Evolutionary conservation across 2,797 vertebrate species (phyloP), one percentile per base, ranked within the genome.

Genomic region (Margarornis squamiger): DNA sequence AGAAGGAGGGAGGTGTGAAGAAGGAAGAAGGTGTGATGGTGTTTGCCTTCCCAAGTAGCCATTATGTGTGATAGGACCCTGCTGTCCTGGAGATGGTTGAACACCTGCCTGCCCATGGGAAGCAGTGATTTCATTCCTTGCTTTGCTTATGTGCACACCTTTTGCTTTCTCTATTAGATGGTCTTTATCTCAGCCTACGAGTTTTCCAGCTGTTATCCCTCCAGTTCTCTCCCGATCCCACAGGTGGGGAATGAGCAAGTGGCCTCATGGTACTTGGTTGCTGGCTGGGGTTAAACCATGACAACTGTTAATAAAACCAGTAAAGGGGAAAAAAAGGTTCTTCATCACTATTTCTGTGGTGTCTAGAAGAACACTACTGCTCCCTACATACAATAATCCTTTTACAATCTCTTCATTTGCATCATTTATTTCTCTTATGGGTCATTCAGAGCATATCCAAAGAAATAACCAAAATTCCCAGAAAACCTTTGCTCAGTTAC

Each of bases 221-320:
- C 14, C 51, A 23, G 0, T 59, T 34, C 24, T 72, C n/a, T 46
- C 38, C 10, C 6, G 19, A 1, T 19, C 24, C 12, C 70, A 34
- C 51, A 26, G 21, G 21, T 19, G 27, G 3, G 43, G 23, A 55
- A 16, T 21, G 39, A 70, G 15, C 0, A 0, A 62, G 3, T 29
- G 6, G 11, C 22, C 30, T 23, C 13, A 19, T 0, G 0, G 8
- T 22, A 26, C 38, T 57, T 66, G 17, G 14, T 12, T 30, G 10
- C 30, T 27, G 29, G 18, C 51, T 34, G 45, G 24, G 46, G 16
- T 72, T 66, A 48, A 54, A 23, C 15, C 22, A 46, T 27, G 19
- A 52, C 29, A 58, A 12, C 18, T 65, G 17, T 7, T 32, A 36
- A 65, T 9, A 72, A 58, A 81, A 14, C 6, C 18, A 78, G 13